These are phyloP conservation scores for Tipula unca DNA, from an alignment of 2,888 invertebrate species.

Conservation along the genomic window DNA sequence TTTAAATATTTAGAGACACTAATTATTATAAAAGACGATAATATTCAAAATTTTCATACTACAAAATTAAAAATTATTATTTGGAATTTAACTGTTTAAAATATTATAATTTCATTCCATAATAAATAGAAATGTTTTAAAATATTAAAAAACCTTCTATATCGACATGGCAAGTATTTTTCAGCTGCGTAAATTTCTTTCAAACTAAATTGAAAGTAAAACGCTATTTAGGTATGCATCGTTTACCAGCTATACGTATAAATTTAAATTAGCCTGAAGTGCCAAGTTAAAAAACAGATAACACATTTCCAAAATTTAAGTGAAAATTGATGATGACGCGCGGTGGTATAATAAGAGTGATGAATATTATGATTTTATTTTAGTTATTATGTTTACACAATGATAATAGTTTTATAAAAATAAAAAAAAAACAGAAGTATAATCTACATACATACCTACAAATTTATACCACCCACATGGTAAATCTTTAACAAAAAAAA, in stretches of 20 bases:
- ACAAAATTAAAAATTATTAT: no score
- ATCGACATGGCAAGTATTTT: no score
- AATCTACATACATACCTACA: background rate
- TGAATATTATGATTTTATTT: background rate
- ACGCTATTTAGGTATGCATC: background rate
- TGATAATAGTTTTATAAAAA: background rate
- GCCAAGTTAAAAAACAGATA: background rate
- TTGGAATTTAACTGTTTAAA: no score
- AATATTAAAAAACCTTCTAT: no score
- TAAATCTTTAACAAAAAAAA: background rate
- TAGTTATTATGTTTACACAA: background rate
- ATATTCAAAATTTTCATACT: no score
- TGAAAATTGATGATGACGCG: background rate
- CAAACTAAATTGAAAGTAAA: no score
- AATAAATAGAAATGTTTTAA: no score
- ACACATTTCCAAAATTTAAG: background rate
- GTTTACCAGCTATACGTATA: background rate
- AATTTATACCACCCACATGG: background rate
- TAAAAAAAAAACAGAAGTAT: background rate
- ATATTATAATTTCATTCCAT: no score
- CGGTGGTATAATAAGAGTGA: background rate
- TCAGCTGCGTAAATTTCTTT: no score
- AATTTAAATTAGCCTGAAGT: background rate
- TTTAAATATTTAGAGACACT: no score
- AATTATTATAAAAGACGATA: no score